Conservation (phyloP, 2,888 invertebrate species). For the Lasioglossum vierecki region DNA sequence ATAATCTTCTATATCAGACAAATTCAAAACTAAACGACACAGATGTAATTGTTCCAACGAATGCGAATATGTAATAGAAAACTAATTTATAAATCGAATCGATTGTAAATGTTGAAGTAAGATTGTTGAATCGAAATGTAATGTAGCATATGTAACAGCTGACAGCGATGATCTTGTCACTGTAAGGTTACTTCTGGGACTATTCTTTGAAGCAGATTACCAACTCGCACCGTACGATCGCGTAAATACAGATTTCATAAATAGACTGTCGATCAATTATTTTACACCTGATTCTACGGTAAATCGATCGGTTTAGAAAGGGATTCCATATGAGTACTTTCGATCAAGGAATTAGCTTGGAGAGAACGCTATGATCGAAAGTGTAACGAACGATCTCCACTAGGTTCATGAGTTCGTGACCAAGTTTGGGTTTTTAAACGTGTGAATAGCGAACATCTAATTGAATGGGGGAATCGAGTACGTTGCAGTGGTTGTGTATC, state of each 20-base stretch:
- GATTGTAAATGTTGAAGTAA: not conserved
- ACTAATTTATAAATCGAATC: not conserved
- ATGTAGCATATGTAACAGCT: conserved; percentile 11
- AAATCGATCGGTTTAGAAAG: not conserved
- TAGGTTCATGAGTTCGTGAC: conserved; percentile 35
- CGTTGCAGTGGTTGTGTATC: conserved; percentile 22
- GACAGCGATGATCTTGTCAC: conserved; percentile 5
- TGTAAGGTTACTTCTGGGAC: conserved; percentile 12
- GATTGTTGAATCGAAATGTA: not conserved
- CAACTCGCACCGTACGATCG: not conserved
- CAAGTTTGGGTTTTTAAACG: conserved; percentile 47
- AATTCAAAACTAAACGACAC: not conserved
- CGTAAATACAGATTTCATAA: not conserved
- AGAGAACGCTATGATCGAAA: not conserved
- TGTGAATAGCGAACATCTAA: conserved; percentile 42
- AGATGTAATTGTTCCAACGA: not conserved
- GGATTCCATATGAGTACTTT: not conserved
- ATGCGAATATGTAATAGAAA: not conserved
- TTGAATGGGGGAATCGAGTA: conserved; percentile 34
- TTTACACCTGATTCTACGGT: not conserved
- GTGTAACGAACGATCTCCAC: conserved; percentile 16
- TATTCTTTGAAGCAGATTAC: conserved; percentile 7
- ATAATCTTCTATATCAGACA: not conserved
- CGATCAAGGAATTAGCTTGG: not conserved
- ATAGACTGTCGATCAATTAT: not conserved